Evolutionary conservation across 2,888 invertebrate genomes (phyloP).

Genomic region (Patella pellucida): DNA sequence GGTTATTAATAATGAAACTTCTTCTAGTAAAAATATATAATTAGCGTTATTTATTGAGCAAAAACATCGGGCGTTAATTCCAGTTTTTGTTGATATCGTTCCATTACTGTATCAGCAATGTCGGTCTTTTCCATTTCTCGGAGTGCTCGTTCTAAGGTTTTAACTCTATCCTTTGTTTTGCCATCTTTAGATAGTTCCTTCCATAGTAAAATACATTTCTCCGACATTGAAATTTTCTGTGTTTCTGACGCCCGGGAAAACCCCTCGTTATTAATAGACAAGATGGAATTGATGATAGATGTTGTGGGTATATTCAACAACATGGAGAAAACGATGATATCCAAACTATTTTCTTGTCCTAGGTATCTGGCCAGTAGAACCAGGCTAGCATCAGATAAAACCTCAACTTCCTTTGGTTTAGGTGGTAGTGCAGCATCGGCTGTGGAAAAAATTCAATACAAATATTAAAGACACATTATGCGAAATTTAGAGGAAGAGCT

Average conservation of each 20-base stretch:
- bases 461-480: too few species aligned
- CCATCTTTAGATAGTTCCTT: conserved; percentile 42
- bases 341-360: conserved; percentile 39
- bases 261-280: conserved; percentile 34
- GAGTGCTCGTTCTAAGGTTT: conserved; percentile 53
- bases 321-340: conserved; percentile 52
- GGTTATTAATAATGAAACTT: too few species aligned
- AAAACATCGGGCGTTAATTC: conserved; percentile 55
- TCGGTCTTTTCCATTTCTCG: conserved; percentile 57
- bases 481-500: too few species aligned
- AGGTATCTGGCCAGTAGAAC: conserved; percentile 46
- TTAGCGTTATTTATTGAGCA: conserved; percentile 6
- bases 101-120: conserved; percentile 50
- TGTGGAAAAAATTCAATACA: background rate
- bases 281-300: conserved; percentile 49
- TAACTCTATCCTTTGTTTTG: conserved; percentile 55
- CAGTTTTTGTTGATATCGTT: conserved; percentile 48
- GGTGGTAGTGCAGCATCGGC: background rate
- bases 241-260: conserved; percentile 36
- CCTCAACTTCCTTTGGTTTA: conserved; percentile 46
- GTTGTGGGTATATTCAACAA: conserved; percentile 56
- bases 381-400: conserved; percentile 49
- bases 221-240: conserved; percentile 32
- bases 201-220: conserved; percentile 51
- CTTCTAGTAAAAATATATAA: too few species aligned